phyloP scores from a whole-genome alignment of 2,113 vertebrate genomes.

The Coptodon bakossiorum region DNA sequence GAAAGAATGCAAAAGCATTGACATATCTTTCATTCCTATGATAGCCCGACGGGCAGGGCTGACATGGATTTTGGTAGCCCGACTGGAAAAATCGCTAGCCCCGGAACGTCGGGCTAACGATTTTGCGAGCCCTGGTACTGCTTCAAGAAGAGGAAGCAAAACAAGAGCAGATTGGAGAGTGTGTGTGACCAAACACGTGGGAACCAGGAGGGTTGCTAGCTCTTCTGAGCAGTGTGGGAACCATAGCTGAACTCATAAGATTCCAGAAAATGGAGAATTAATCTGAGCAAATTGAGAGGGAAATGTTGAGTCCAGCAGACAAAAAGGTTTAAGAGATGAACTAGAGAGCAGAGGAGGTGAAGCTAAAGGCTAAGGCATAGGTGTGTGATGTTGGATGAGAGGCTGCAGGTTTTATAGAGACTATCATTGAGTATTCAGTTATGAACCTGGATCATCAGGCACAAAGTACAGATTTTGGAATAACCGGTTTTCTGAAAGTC shows the following conservation, averaged over 20 bases:
- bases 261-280: background rate
- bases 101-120: too few species aligned
- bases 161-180: too few species aligned
- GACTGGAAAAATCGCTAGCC: too few species aligned
- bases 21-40: too few species aligned
- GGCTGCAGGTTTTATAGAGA: background rate
- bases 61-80: too few species aligned
- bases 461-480: background rate
- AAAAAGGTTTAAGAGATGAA: background rate
- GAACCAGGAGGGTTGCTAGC: rapidly evolving
- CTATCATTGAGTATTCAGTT: background rate
- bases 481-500: background rate
- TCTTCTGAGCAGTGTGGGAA: background rate
- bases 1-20: too few species aligned
- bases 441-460: background rate
- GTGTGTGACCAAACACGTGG: background rate
- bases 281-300: background rate
- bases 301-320: background rate
- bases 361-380: background rate
- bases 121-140: too few species aligned
- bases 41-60: too few species aligned
- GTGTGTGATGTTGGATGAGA: background rate
- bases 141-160: too few species aligned
- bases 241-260: background rate
- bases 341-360: background rate